A percentile compares a stretch with the other conserved stretches of the same genome.
phyloP scores from a whole-genome alignment of 2,797 vertebrate species.

The Falco columbarius region DNA sequence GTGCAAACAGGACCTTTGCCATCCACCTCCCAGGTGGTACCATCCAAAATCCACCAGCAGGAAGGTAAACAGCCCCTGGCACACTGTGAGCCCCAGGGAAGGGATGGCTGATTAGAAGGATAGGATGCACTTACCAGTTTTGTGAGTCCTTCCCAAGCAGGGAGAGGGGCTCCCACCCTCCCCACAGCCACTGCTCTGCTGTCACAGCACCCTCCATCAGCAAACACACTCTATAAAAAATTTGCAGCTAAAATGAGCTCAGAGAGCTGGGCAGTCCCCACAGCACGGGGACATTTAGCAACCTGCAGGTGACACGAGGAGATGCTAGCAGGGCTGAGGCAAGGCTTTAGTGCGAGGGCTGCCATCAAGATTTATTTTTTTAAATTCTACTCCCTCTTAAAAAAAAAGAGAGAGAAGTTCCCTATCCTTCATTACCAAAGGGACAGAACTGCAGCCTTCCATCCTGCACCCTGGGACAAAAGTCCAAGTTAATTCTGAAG shows the following conservation, averaged over 20 bases:
- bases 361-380: no score
- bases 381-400: no score
- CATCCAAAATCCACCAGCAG: neutral
- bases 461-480: neutral
- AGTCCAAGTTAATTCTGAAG: neutral
- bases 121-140: neutral
- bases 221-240: neutral
- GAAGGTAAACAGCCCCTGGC: neutral
- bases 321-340: neutral
- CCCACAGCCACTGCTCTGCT: neutral
- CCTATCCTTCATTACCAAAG: neutral
- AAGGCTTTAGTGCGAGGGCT: neutral
- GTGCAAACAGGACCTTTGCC: constrained; percentile 34
- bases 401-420: neutral
- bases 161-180: neutral
- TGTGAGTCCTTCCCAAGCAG: neutral
- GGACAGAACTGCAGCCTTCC: neutral
- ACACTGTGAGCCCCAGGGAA: neutral
- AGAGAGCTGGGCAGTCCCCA: neutral
- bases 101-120: neutral
- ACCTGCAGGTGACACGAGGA: rapidly evolving
- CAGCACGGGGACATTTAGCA: neutral
- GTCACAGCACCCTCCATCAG: neutral
- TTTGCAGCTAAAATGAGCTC: neutral
- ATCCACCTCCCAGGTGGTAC: neutral